Conservation (phyloP, 2,113 vertebrate species). For the Pangasianodon hypophthalmus region DNA sequence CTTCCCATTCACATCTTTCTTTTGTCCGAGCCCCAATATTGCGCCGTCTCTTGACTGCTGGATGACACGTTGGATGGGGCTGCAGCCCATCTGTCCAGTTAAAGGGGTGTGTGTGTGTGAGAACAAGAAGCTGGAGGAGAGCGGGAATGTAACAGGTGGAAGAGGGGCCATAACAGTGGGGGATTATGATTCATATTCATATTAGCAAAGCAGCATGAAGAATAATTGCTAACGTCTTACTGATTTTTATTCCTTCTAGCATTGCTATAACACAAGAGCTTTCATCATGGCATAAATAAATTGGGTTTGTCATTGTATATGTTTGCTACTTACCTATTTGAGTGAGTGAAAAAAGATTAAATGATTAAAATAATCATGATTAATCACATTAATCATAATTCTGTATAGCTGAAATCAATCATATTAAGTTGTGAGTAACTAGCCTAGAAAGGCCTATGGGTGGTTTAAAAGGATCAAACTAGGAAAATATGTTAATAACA, state of each 20-base stretch:
- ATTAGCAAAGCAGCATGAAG: conserved; percentile 15
- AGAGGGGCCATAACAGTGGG: conserved; percentile 6
- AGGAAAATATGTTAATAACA: background rate
- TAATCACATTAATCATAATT: background rate
- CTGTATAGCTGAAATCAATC: background rate
- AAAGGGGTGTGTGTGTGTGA: conserved; percentile 16
- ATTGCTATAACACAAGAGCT: background rate
- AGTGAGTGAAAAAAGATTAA: background rate
- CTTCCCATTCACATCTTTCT: conserved; percentile 34
- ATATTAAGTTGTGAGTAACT: background rate
- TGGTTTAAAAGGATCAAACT: background rate
- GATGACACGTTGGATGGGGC: conserved; percentile 49
- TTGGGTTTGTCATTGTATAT: background rate
- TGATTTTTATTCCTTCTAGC: background rate
- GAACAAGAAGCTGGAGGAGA: conserved; percentile 8
- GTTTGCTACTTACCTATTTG: background rate
- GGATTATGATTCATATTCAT: conserved; percentile 28
- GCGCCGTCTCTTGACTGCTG: conserved; percentile 46
- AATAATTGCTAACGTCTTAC: background rate
- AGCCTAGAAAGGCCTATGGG: background rate
- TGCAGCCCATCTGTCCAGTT: conserved; percentile 74
- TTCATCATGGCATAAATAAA: background rate
- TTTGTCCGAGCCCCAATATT: conserved; percentile 44
- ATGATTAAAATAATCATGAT: background rate
- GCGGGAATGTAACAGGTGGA: conserved; percentile 31